These are phyloP conservation scores for Pampusana beccarii DNA, from an alignment of 2,113 vertebrate species.

Conservation along the genomic window DNA sequence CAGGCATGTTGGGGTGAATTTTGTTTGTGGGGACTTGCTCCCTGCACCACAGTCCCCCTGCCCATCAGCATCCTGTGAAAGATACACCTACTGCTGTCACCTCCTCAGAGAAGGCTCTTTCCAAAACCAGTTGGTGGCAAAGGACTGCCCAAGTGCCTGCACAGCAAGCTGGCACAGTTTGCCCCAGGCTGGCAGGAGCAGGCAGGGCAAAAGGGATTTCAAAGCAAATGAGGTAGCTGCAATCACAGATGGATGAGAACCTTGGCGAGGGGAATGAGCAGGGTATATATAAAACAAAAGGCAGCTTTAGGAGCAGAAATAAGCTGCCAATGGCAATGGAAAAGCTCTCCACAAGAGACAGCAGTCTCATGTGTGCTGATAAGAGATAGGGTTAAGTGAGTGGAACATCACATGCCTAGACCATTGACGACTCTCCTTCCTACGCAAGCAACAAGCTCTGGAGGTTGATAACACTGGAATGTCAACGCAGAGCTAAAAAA, in stretches of 20 bases:
- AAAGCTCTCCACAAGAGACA: slow-evolving; percentile 31
- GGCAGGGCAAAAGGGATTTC: neutral
- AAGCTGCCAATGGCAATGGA: slow-evolving; percentile 9
- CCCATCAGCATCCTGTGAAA: neutral
- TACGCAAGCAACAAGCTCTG: slow-evolving; percentile 19
- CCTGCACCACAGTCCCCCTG: neutral
- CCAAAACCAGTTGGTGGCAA: neutral
- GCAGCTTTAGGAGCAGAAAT: neutral
- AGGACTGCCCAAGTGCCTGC: too few species aligned
- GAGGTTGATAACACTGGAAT: slow-evolving; percentile 59
- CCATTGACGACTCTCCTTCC: slow-evolving; percentile 9
- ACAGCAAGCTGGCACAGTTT: neutral
- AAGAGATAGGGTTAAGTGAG: slow-evolving; percentile 47
- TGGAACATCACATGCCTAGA: slow-evolving; percentile 58
- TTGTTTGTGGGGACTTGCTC: neutral
- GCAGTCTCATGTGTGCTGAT: neutral
- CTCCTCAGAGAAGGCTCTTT: neutral
- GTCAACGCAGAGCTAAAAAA: slow-evolving; percentile 55
- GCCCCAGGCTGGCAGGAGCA: neutral
- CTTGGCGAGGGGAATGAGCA: neutral
- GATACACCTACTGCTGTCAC: neutral
- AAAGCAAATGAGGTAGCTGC: neutral
- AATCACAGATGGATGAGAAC: neutral
- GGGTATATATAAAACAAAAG: neutral
- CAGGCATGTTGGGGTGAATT: neutral